phyloP scores from a whole-genome alignment of 2,888 invertebrate genomes.

The Pelosia muscerda region DNA sequence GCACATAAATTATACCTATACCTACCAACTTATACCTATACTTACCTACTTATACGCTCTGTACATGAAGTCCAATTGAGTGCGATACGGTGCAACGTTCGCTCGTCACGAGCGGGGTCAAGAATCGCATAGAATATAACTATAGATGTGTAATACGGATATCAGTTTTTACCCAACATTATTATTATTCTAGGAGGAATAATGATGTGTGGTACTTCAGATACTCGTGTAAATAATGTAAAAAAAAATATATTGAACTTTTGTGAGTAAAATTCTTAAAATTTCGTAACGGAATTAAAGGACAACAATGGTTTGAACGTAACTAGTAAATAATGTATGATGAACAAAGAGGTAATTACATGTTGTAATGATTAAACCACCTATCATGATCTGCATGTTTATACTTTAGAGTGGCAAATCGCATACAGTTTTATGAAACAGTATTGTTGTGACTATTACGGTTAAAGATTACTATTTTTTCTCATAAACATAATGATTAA shows the following conservation, averaged over 20 bases:
- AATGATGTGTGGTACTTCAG: background rate
- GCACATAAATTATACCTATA: slow-evolving; percentile 14
- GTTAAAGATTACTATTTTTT: no score
- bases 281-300: background rate
- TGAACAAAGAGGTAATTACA: no score
- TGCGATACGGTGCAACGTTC: slow-evolving; percentile 82
- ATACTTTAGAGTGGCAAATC: no score
- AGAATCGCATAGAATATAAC: slow-evolving; percentile 70
- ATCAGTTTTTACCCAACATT: slow-evolving; percentile 8
- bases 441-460: no score
- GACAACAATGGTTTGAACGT: background rate
- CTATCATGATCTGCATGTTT: no score
- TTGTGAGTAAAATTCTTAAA: no score
- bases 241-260: no score
- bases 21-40: slow-evolving; percentile 31
- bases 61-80: slow-evolving; percentile 68
- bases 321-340: no score
- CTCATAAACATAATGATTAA: background rate
- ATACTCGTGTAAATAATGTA: background rate
- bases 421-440: no score
- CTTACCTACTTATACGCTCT: slow-evolving; percentile 34
- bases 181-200: background rate
- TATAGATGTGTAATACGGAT: slow-evolving; percentile 27
- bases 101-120: slow-evolving; percentile 83
- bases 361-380: no score